Evolutionary conservation across 2,888 invertebrate species (phyloP), one percentile per base, ranked within the genome.

Genomic region (Drosophila flavopinicola): DNA sequence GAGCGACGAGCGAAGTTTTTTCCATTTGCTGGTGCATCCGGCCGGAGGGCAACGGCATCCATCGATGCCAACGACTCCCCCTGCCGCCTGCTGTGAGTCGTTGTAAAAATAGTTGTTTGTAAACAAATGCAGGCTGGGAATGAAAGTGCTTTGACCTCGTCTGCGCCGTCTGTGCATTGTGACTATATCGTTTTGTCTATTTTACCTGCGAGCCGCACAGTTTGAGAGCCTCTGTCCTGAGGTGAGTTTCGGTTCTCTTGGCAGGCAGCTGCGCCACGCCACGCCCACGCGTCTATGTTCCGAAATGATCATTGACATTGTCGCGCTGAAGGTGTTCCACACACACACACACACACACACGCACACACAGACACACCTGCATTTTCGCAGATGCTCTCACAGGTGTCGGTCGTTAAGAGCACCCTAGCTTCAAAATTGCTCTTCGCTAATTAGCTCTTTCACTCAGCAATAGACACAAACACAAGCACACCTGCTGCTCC

Each of bases 301-400:
- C 71, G 59, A 82, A 85, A 82, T 87, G 85, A 83, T 83, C 87
- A 83, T 83, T 83, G 83, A 83, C 83, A 83, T 83, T 83, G 83
- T 87, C 73, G 78, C 61, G 85, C 53, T 77, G 75, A 83, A 83
- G 83, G 87, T 86, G 83, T 79, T 76, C 23, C 51, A 58, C 56
- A 63, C 68, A 53, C 48, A 53, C 48, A 47, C 24, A 49, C n/a
- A 23, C 24, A 48, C 11, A 39, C 7, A 32, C 35, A 56, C 44
- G 45, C 37, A 42, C 33, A 49, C 11, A 52, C 13, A 44, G 1
- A 7, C 35, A 52, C 63, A 63, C 63, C 58, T 52, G 58, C 30
- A 24, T 33, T 23, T 7, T n/a, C 23, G 17, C n/a, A 25, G 24
- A 49, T 52, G 48, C 54, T 71, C 75, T 72, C 75, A 76, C 65